These are phyloP conservation scores for Bryconaethiops microstoma DNA, from an alignment of 2,797 vertebrate genomes.

Conservation along the genomic window DNA sequence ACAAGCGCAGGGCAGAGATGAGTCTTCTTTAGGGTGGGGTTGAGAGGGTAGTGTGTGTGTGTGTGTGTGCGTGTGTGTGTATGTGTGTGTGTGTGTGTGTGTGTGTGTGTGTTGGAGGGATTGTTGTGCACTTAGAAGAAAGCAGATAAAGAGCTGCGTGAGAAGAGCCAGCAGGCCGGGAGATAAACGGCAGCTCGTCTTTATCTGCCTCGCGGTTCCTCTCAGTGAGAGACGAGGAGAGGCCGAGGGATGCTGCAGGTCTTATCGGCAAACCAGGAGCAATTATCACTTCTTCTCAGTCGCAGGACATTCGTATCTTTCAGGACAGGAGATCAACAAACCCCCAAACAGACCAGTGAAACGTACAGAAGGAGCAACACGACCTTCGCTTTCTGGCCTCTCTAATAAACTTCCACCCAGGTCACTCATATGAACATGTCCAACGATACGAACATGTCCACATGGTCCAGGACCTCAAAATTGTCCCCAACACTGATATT, in stretches of 20 bases:
- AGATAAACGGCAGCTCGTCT: conserved; percentile 36
- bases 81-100: no score
- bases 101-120: neutral
- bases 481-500: no score
- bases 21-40: conserved; percentile 43
- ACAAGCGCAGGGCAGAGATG: conserved; percentile 51
- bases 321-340: conserved; percentile 1
- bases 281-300: conserved; percentile 33
- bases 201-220: conserved; percentile 34
- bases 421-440: neutral
- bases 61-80: no score
- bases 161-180: conserved; percentile 27
- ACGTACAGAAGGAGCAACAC: neutral
- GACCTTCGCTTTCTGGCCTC: neutral
- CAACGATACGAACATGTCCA: no score
- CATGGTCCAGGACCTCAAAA: no score
- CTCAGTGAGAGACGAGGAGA: conserved; percentile 2
- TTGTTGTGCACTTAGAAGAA: conserved; percentile 6
- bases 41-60: neutral
- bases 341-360: neutral
- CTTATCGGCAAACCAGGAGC: conserved; percentile 28
- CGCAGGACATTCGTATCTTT: neutral
- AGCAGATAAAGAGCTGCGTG: conserved; percentile 40
- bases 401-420: neutral
- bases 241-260: conserved; percentile 18